These are phyloP conservation scores for Drosophila pseudotalamancana DNA, from an alignment of 2,888 invertebrate genomes.

Conservation along the genomic window DNA sequence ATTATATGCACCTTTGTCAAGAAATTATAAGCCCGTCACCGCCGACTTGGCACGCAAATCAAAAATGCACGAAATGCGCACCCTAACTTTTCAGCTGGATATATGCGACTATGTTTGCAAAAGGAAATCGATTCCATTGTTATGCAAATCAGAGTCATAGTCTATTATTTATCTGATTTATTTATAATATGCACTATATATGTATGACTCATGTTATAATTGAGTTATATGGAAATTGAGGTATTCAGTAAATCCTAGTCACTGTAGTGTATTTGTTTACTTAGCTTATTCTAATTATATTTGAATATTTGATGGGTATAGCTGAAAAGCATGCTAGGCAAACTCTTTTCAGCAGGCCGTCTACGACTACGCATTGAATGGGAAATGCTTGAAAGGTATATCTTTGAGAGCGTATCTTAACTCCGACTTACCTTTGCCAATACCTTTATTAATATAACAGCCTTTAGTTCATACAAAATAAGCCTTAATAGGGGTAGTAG, in stretches of 20 bases:
- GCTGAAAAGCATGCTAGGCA: too few relatives aligned
- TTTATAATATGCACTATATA: too few relatives aligned
- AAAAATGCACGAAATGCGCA: conserved; percentile 64
- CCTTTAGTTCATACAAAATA: conserved; percentile 36
- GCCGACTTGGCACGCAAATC: conserved; percentile 68
- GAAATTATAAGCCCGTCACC: conserved; percentile 73
- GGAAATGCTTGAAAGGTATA: too few relatives aligned
- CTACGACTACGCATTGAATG: too few relatives aligned
- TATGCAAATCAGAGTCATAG: not conserved
- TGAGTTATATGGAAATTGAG: not conserved
- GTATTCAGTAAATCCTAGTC: not conserved
- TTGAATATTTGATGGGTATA: too few relatives aligned
- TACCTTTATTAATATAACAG: conserved; percentile 52
- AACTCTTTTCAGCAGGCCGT: too few relatives aligned
- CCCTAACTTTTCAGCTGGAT: conserved; percentile 5
- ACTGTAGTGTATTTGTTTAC: not conserved
- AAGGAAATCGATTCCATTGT: not conserved
- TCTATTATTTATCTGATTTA: too few relatives aligned
- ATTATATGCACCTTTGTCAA: conserved; percentile 78
- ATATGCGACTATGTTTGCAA: not conserved
- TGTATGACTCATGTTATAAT: not conserved
- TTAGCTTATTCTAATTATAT: not conserved
- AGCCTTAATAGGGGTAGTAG: too few relatives aligned
- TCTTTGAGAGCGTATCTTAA: conserved; percentile 1
- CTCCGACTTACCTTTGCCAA: conserved; percentile 2